Percentiles rank a stretch among this genome's conserved stretches.
These are phyloP conservation scores for Philaethria dido DNA, from an alignment of 2,888 invertebrate genomes.

Conservation along the genomic window DNA sequence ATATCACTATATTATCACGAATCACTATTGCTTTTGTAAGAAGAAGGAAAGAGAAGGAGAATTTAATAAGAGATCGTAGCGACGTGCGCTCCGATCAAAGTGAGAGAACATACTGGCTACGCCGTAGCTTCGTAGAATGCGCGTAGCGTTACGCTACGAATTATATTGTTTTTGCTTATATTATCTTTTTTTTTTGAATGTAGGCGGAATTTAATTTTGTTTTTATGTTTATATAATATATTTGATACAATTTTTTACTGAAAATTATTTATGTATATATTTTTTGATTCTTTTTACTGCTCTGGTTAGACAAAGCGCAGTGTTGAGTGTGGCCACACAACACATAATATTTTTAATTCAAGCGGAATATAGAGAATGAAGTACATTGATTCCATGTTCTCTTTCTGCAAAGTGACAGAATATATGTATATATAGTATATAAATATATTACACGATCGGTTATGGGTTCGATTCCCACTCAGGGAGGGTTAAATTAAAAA, in stretches of 20 bases:
- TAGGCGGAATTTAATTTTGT: slow-evolving; percentile 11
- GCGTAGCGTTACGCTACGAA: slow-evolving; percentile 45
- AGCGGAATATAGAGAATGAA: no score
- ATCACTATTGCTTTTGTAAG: slow-evolving; percentile 44
- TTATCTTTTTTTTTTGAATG: slow-evolving; percentile 8
- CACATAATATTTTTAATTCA: no score
- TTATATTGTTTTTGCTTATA: slow-evolving; percentile 26
- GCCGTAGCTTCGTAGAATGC: slow-evolving; percentile 49
- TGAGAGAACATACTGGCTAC: slow-evolving; percentile 50
- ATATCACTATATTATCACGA: slow-evolving; percentile 40
- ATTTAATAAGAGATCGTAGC: slow-evolving; percentile 47
- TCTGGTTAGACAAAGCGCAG: no score
- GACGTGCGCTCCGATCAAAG: slow-evolving; percentile 47
- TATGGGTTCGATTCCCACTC: no score
- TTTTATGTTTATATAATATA: neutral
- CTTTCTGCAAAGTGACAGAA: no score
- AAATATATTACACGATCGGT: no score
- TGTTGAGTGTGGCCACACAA: no score
- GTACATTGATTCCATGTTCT: no score
- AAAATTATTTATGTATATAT: neutral
- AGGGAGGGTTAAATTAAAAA: no score
- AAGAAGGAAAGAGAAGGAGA: slow-evolving; percentile 50
- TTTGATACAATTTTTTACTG: neutral
- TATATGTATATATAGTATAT: no score
- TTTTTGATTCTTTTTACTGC: no score